Evolutionary conservation across 2,888 invertebrate species (phyloP).

Genomic region (Drosophila macrospina): DNA sequence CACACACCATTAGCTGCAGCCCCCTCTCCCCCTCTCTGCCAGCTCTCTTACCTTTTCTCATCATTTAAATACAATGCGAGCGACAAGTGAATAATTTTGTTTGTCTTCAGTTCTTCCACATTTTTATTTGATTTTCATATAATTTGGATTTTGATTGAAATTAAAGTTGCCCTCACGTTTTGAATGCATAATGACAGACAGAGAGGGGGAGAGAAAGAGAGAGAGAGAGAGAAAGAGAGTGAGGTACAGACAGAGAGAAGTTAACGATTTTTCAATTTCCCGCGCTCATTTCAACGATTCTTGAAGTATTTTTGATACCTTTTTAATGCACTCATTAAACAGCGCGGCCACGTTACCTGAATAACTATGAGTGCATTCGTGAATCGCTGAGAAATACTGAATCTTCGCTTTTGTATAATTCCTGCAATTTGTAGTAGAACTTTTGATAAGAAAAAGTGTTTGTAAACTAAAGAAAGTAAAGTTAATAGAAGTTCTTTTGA

Average conservation of each 20-base stretch:
- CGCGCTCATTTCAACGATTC: conserved; percentile 32
- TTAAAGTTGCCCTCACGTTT: conserved; percentile 67
- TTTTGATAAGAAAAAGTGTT: background rate
- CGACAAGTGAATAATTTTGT: conserved; percentile 41
- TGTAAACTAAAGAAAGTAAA: background rate
- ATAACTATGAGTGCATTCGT: conserved; percentile 24
- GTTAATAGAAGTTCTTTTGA: too few relatives aligned
- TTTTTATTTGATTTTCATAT: conserved; percentile 77
- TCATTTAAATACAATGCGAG: conserved; percentile 57
- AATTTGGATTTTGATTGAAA: conserved; percentile 78
- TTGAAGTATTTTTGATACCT: conserved; percentile 68
- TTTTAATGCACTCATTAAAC: conserved; percentile 72
- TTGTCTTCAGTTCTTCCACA: conserved; percentile 35
- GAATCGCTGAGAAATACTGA: background rate
- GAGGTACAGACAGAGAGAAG: conserved; percentile 18
- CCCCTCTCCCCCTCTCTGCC: background rate
- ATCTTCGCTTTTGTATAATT: background rate
- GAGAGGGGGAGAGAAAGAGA: conserved; percentile 18
- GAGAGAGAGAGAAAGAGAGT: conserved; percentile 16
- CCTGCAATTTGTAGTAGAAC: background rate
- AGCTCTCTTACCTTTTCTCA: background rate
- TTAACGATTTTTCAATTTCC: conserved; percentile 41
- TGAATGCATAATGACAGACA: conserved; percentile 65
- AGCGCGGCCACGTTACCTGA: conserved; percentile 39
- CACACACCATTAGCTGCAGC: conserved; percentile 59